Evolutionary conservation across 2,888 invertebrate genomes (phyloP).

Genomic region (Smittia sp.): DNA sequence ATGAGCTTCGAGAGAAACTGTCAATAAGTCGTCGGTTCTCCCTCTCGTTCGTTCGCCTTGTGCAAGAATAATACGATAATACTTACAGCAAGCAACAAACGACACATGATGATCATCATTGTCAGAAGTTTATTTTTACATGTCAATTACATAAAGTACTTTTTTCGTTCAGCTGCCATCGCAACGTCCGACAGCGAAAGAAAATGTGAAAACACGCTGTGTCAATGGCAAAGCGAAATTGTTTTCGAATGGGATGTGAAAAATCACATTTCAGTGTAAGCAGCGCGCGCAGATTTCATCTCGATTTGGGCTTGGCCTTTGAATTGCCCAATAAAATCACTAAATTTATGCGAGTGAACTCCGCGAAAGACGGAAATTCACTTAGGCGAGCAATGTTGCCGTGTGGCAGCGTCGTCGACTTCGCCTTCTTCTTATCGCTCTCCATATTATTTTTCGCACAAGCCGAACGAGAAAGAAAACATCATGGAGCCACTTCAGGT

Average conservation of each 20-base stretch:
- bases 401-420: too few species aligned
- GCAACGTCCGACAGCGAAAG: not conserved
- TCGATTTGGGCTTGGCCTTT: conserved; percentile 34
- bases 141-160: conserved; percentile 28
- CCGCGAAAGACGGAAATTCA: not conserved
- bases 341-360: conserved; percentile 21
- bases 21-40: not conserved
- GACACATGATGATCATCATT: not conserved
- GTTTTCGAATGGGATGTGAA: not conserved
- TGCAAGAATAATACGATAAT: not conserved
- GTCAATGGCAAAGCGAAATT: not conserved
- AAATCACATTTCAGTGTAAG: not conserved
- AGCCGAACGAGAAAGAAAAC: not conserved
- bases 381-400: not conserved
- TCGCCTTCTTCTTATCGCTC: too few species aligned
- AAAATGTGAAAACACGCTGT: not conserved
- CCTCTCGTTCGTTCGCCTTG: not conserved
- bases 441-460: too few species aligned
- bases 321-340: conserved; percentile 19
- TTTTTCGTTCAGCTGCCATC: conserved; percentile 11
- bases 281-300: not conserved
- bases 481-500: not conserved
- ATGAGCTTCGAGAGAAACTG: not conserved
- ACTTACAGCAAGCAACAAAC: not conserved
- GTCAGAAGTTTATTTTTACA: conserved; percentile 25